Percentiles rank a stretch among this genome's conserved stretches.
phyloP scores from a whole-genome alignment of 2,888 invertebrate genomes.

The Caenorhabditis doughertyi region DNA sequence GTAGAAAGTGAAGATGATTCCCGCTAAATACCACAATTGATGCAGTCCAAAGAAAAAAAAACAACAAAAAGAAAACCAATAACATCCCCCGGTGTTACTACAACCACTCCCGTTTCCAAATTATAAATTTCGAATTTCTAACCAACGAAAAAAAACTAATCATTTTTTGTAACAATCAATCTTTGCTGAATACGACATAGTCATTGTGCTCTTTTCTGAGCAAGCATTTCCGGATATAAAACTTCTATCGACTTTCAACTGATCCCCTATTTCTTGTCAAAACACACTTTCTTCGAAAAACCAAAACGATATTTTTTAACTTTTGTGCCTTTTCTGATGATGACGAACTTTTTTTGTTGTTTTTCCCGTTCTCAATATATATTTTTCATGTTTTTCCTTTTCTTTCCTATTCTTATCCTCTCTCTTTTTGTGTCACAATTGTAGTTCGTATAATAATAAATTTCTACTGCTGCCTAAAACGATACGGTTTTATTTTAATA shows the following conservation, averaged over 20 bases:
- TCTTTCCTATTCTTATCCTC: neutral
- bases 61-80: neutral
- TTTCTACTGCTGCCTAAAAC: neutral
- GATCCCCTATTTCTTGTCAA: slow-evolving; percentile 11
- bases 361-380: neutral
- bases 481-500: neutral
- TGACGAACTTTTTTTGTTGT: slow-evolving; percentile 23
- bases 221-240: slow-evolving; percentile 9
- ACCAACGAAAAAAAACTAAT: slow-evolving; percentile 19
- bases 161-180: slow-evolving; percentile 8
- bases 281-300: too few species aligned
- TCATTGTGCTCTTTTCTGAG: slow-evolving; percentile 36
- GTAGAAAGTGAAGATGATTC: slow-evolving; percentile 69
- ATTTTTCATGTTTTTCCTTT: neutral
- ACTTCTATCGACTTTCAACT: slow-evolving; percentile 5
- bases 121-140: neutral
- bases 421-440: slow-evolving; percentile 16
- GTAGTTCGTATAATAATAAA: neutral
- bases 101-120: neutral
- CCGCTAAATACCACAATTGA: slow-evolving; percentile 2
- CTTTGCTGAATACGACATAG: slow-evolving; percentile 57
- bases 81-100: slow-evolving; percentile 28
- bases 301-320: slow-evolving; percentile 11
- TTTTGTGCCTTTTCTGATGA: slow-evolving; percentile 27
- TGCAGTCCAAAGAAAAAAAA: slow-evolving; percentile 32